A percentile compares a stretch with the other conserved stretches of the same genome.
Conservation (phyloP, 2,888 invertebrate species). For the Busseola fusca region DNA sequence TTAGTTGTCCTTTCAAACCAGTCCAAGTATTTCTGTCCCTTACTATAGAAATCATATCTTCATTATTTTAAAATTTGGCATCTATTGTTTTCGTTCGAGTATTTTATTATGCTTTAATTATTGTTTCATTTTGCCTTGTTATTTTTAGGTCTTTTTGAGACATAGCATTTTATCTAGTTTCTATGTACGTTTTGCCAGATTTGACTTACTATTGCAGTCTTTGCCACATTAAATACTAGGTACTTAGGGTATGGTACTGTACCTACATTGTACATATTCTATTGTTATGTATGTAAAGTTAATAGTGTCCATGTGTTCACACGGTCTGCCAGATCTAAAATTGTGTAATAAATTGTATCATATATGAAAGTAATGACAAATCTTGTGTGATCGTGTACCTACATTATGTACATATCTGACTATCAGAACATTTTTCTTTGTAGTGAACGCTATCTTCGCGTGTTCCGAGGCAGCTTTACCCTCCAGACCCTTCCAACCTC, state of each 20-base stretch:
- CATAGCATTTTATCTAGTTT: conserved; percentile 73
- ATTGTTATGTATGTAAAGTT: conserved; percentile 71
- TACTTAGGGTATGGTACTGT: conserved; percentile 66
- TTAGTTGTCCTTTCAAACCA: conserved; percentile 58
- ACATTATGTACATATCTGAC: conserved; percentile 62
- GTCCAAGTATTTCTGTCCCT: conserved; percentile 61
- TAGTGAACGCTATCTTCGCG: conserved; percentile 34
- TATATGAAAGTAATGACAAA: conserved; percentile 66
- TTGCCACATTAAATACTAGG: conserved; percentile 76
- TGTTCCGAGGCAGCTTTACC: conserved; percentile 57
- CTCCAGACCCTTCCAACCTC: conserved; percentile 29
- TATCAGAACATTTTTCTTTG: conserved; percentile 32
- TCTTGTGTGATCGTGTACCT: conserved; percentile 68
- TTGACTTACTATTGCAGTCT: conserved; percentile 73
- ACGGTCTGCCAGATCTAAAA: conserved; percentile 71
- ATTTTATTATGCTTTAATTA: conserved; percentile 67
- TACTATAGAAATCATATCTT: conserved; percentile 51
- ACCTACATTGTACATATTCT: conserved; percentile 69
- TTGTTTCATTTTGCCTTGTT: conserved; percentile 67
- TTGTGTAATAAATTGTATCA: conserved; percentile 70
- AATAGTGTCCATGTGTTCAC: conserved; percentile 76
- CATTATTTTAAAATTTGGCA: conserved; percentile 65
- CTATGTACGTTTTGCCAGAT: conserved; percentile 73
- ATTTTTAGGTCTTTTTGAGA: conserved; percentile 74
- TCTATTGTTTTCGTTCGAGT: conserved; percentile 65